Evolutionary conservation across 2,797 vertebrate species (phyloP), one percentile per base, ranked within the genome.

Genomic region (Tragopan temminckii): DNA sequence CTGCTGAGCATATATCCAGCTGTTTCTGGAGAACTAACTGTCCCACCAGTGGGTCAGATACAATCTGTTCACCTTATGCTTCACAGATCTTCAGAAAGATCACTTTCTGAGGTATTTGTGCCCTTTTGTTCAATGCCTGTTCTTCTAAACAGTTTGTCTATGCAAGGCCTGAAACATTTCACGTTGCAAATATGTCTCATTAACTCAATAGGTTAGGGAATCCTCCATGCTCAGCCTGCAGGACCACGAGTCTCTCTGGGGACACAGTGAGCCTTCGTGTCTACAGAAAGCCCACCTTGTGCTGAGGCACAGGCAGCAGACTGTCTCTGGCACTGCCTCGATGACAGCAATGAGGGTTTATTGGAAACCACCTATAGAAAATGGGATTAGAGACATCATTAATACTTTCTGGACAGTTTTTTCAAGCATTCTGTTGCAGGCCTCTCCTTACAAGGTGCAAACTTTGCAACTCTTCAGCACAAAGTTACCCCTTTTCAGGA

Each of bases 81-180:
- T 61, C 12, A 2, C 7, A 0, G 38, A 46, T 13, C 25, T 40
- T 33, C 57, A 43, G 50, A 43, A 20, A 20, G 18, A 3, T 59
- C 8, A 0, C 9, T 1, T 43, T 57, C 18, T 13, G 38, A 6
- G 15, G 29, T 8, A 4, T 3, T 5, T 35, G 40, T 36, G 55
- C 42, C 55, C 29, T 13, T 74, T 58, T 13, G 63, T 21, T 46
- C 59, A 10, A 1, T 21, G 11, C 5, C 27, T 9, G 4, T 10
- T 42, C 33, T 29, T 9, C 19, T 25, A 36, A 61, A 42, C 2
- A 7, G 27, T n/a, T 74, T 33, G 2, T 18, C 45, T 13, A 10
- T 29, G 2, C n/a, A 10, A 8, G 42, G 13, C 36, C 57, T 62
- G 77, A 53, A 53, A 53, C 27, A 53, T 31, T 53, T 53, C 29